Percentiles rank a stretch among this genome's conserved stretches.
These are phyloP conservation scores for Polydrusus pterygomalis DNA, from an alignment of 2,888 invertebrate genomes.

Conservation along the genomic window DNA sequence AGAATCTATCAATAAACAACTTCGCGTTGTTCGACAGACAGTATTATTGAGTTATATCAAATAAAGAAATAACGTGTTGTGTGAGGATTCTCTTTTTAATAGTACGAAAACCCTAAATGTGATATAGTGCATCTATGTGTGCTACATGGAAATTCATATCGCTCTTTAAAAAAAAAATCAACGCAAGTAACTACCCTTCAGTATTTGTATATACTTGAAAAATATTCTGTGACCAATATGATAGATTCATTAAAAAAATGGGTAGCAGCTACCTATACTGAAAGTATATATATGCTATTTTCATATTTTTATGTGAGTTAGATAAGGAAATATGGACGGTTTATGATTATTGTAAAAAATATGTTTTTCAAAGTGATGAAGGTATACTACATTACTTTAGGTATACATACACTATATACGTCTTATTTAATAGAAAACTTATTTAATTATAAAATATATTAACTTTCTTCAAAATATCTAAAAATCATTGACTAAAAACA, in stretches of 20 bases:
- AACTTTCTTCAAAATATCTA: too few species aligned
- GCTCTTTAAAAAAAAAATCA: constrained; percentile 59
- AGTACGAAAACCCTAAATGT: constrained; percentile 64
- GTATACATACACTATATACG: too few species aligned
- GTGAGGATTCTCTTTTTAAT: constrained; percentile 6
- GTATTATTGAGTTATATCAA: too few species aligned
- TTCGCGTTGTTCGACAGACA: too few species aligned
- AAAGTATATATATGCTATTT: constrained; percentile 26
- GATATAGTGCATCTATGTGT: constrained; percentile 67
- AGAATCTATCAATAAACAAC: background rate
- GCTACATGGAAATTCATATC: constrained; percentile 69
- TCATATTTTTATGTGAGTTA: constrained; percentile 24
- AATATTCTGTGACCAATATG: constrained; percentile 52
- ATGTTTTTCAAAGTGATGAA: background rate
- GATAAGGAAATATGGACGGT: background rate
- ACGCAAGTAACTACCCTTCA: background rate
- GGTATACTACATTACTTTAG: too few species aligned
- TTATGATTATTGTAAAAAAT: constrained; percentile 12
- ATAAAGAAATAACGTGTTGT: too few species aligned
- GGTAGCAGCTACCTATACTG: background rate
- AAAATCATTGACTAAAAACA: too few species aligned
- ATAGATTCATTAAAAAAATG: background rate
- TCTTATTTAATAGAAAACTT: background rate
- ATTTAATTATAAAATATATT: background rate
- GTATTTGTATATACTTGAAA: constrained; percentile 53